Evolutionary conservation across 2,888 invertebrate species (phyloP), one percentile per base, ranked within the genome.

Genomic region (Adela reaumurella): DNA sequence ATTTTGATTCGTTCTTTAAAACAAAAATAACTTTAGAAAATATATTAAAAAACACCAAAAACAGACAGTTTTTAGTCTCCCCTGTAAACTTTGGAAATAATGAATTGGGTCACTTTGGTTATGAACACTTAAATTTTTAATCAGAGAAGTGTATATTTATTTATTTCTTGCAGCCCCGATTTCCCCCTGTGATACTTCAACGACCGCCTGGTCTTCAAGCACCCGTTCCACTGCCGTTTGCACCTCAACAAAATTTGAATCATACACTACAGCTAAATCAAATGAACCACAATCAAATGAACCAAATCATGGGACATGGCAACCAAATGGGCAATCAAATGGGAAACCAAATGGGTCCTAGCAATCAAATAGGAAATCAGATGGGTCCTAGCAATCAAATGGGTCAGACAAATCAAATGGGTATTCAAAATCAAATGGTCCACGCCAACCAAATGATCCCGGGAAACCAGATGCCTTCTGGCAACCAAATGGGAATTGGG

Each of bases 161-260:
- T 24, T 49, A 19, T 42, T 46, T 46, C 14, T 64, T 61, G 1
- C 64, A 79, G 80, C 76, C 74, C 44, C 63, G 79, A 57, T 80
- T 68, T 61, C 76, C 74, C 19, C 67, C 72, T 1, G 72, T 80
- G 1, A 76, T 79, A 35, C 60, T 78, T 1, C 78, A 78, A 59
- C 60, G 77, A 50, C 76, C 77, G 0, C 76, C 74, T 0, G 76
- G 76, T 0, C 58, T 78, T 0, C 73, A 73, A 52, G 74, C 72
- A 2, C 74, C 76, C 0, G 65, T 74, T 1, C 70, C 76, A 0
- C 55, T 78, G 28, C 74, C 76, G 0, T 77, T 68, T 53, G 77
- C 72, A 0, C 70, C 70, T 1, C 70, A 71, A 54, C 73, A 68
- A 51, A 35, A 49, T 52, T 43, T 56, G 53, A 14, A 55, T 54